Percentiles rank a stretch among this genome's conserved stretches.
These are phyloP conservation scores for Caenorhabditis drosophilae DNA, from an alignment of 2,888 invertebrate genomes.

Conservation along the genomic window DNA sequence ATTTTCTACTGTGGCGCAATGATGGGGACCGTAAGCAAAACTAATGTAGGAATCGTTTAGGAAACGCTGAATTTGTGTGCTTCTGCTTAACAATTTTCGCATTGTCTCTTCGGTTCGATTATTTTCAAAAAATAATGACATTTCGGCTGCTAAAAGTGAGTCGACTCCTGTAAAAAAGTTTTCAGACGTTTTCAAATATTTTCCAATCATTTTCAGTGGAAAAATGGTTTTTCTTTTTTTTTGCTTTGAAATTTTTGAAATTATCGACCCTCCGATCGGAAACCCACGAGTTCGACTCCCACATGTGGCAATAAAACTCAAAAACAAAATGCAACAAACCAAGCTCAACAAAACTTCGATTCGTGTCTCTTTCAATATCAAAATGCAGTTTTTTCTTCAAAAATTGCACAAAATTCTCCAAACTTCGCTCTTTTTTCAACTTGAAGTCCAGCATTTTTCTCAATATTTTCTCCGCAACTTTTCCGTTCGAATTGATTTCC, in stretches of 20 bases:
- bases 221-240: too few relatives aligned
- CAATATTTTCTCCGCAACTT: constrained; percentile 19
- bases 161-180: constrained; percentile 1
- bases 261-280: too few relatives aligned
- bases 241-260: too few relatives aligned
- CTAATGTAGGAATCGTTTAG: too few relatives aligned
- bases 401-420: not conserved
- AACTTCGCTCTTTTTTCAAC: too few relatives aligned
- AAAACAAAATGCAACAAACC: constrained; percentile 1
- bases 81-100: not conserved
- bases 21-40: too few relatives aligned
- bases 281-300: too few relatives aligned
- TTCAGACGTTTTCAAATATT: not conserved
- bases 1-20: too few relatives aligned
- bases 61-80: too few relatives aligned
- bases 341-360: constrained; percentile 8
- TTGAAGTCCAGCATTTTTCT: not conserved
- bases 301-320: too few relatives aligned
- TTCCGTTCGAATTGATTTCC: constrained; percentile 23
- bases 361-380: not conserved
- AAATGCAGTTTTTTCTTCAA: not conserved
- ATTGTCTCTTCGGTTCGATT: not conserved
- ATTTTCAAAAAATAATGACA: constrained; percentile 6
- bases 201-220: too few relatives aligned
- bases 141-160: constrained; percentile 15